Evolutionary conservation across 2,888 invertebrate species (phyloP).

Genomic region (Apodemia mormo): DNA sequence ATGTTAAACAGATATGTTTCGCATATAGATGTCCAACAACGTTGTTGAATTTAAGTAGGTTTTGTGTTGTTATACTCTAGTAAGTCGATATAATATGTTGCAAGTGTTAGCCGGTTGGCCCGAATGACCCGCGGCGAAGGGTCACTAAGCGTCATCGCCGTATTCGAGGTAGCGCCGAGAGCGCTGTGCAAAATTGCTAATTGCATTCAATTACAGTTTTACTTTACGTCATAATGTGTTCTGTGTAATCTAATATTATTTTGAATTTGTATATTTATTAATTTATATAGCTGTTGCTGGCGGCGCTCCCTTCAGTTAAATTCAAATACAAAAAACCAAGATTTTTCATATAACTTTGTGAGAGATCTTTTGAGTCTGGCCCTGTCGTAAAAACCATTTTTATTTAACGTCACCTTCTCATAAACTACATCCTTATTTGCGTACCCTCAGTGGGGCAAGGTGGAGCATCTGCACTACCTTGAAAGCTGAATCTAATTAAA

Average conservation of each 20-base stretch:
- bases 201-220: slow-evolving; percentile 58
- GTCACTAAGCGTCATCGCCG: slow-evolving; percentile 40
- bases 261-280: not conserved
- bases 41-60: slow-evolving; percentile 20
- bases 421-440: too few species aligned
- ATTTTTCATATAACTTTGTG: too few species aligned
- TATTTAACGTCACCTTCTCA: too few species aligned
- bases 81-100: slow-evolving; percentile 44
- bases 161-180: slow-evolving; percentile 45
- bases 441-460: too few species aligned
- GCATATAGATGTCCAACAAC: not conserved
- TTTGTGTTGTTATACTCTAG: slow-evolving; percentile 22
- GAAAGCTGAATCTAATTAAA: too few species aligned
- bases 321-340: too few species aligned
- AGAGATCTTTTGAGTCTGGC: too few species aligned
- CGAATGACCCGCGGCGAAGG: slow-evolving; percentile 54
- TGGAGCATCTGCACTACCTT: too few species aligned
- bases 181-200: slow-evolving; percentile 74
- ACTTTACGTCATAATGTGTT: slow-evolving; percentile 45
- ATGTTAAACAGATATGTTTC: not conserved
- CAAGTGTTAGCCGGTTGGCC: slow-evolving; percentile 46
- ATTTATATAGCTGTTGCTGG: too few species aligned
- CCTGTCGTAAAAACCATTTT: too few species aligned
- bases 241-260: slow-evolving; percentile 30
- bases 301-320: too few species aligned